Evolutionary conservation across 2,797 vertebrate genomes (phyloP), one percentile per base, ranked within the genome.

Genomic region (Sebastes cheni): DNA sequence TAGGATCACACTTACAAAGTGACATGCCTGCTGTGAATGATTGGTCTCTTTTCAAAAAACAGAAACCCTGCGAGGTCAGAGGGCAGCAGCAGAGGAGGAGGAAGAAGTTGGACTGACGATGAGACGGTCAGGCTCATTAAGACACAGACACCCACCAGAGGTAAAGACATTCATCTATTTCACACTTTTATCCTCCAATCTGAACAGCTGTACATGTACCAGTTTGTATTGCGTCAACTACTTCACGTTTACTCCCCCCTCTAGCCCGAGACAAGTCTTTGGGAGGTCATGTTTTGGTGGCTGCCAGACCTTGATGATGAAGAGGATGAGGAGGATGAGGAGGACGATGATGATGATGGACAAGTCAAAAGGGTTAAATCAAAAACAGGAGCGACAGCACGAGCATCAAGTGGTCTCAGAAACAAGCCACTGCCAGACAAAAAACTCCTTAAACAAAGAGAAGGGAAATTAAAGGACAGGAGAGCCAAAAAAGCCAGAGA

Each of bases 191-290:
- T n/a, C 3, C 16, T 61, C 22, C 5, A 39, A 42, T 54, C 5
- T 2, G 5, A 46, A 62, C 14, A 42, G 6, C 20, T 14, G 14
- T 29, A 13, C 34, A 58, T 61, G 1, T 11, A 30, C 25, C 32
- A 12, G 22, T 20, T n/a, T 54, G 4, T 13, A 34, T 20, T 67
- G 16, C 50, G 30, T 10, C 16, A 6, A 9, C 5, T 10, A 1
- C 9, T 56, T 32, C 3, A 14, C 67, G 13, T 54, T 11, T 82
- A 68, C 64, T 82, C 65, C 13, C 9, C 27, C 27, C 23, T 76
- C 34, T 23, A 98, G 98, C 93, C 90, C 1, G 94, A 97, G 69
- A 91, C 91, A 11, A 94, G 95, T 86, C 91, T 98, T 68, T 97
- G 97, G 87, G 95, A 95, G 55, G 92, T 95, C 34, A 66, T 96